A percentile compares a stretch with the other conserved stretches of the same genome.
Evolutionary conservation across 2,888 invertebrate species (phyloP).

Genomic region (Andrena trimmerana): DNA sequence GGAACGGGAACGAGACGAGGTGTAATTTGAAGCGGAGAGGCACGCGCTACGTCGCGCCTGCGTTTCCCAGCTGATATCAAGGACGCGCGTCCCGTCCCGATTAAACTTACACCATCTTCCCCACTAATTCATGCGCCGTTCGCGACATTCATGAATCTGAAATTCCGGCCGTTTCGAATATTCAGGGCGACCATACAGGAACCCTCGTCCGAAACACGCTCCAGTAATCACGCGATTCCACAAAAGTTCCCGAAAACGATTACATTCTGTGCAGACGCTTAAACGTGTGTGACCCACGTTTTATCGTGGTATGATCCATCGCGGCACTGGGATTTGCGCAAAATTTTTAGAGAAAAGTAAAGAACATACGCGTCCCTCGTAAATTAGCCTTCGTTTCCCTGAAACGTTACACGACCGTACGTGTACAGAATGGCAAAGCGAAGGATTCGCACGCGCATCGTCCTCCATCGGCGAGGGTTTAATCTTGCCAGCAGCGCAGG

Average conservation of each 20-base stretch:
- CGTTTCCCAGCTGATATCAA: constrained; percentile 42
- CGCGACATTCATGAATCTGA: constrained; percentile 41
- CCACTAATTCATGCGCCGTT: constrained; percentile 35
- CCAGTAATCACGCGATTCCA: neutral
- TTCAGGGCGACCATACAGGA: neutral
- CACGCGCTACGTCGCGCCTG: constrained; percentile 32
- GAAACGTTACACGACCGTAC: neutral
- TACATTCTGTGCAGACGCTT: neutral
- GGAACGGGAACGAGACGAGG: constrained; percentile 37
- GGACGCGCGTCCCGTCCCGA: constrained; percentile 40
- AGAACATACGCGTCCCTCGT: neutral
- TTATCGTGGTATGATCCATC: no score
- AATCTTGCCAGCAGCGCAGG: constrained; percentile 3
- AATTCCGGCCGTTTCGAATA: constrained; percentile 36
- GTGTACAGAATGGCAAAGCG: neutral
- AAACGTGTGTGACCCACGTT: no score
- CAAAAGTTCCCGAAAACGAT: neutral
- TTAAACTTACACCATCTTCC: constrained; percentile 43
- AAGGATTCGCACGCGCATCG: no score
- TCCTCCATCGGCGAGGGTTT: neutral
- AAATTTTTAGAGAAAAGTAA: neutral
- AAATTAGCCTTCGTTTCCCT: neutral
- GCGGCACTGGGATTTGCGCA: no score
- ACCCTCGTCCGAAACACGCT: neutral
- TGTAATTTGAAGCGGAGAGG: constrained; percentile 42